Conservation (phyloP, 2,113 vertebrate genomes). For the Urocynchramus pylzowi region DNA sequence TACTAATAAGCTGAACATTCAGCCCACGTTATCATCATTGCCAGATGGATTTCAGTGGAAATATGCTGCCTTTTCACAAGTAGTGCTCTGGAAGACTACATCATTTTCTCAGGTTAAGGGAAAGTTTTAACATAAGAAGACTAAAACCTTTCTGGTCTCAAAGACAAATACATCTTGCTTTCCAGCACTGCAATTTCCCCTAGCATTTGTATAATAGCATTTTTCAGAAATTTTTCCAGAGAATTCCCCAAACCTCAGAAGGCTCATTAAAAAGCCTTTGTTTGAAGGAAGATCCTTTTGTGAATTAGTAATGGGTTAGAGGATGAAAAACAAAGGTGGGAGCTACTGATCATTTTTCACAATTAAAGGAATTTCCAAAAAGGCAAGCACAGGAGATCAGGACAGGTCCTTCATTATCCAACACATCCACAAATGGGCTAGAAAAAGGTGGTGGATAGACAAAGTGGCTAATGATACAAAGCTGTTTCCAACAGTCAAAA, state of each 20-base stretch:
- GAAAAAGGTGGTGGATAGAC: background rate
- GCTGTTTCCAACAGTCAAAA: background rate
- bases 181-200: background rate
- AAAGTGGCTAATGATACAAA: background rate
- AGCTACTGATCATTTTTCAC: background rate
- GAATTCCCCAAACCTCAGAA: background rate
- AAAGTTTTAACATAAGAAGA: background rate
- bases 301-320: background rate
- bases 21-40: background rate
- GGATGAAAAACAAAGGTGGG: slow-evolving; percentile 6
- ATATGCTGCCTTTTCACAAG: background rate
- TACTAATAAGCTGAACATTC: background rate
- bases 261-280: background rate
- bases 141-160: background rate
- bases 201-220: background rate
- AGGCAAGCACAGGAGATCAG: background rate
- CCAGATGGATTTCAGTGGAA: background rate
- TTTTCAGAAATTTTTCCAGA: background rate
- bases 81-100: background rate
- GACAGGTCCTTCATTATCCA: background rate
- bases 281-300: background rate
- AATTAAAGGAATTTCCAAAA: slow-evolving; percentile 5
- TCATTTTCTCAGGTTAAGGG: background rate
- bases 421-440: background rate
- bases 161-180: background rate